phyloP scores from a whole-genome alignment of 2,797 vertebrate genomes.

The Pygocentrus nattereri region DNA sequence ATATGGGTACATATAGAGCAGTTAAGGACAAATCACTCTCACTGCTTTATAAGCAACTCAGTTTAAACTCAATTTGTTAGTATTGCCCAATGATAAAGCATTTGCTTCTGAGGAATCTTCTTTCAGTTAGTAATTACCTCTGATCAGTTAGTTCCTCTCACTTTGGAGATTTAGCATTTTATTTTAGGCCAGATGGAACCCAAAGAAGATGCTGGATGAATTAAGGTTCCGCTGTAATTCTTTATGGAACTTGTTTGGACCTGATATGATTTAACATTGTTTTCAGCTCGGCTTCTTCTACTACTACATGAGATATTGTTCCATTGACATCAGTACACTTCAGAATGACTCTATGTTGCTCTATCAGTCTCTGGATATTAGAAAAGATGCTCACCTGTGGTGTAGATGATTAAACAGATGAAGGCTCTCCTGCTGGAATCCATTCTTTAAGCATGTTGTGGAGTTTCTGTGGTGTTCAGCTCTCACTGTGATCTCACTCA shows the following conservation, averaged over 20 bases:
- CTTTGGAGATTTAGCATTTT: too few relatives aligned
- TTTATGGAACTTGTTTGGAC: too few relatives aligned
- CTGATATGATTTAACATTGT: too few relatives aligned
- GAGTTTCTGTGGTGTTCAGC: neutral
- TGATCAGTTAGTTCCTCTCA: neutral
- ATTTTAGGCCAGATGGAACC: too few relatives aligned
- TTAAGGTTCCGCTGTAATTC: too few relatives aligned
- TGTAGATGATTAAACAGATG: neutral
- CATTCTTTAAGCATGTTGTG: neutral
- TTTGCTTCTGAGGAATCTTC: neutral
- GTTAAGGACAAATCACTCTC: too few relatives aligned
- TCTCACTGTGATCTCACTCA: neutral
- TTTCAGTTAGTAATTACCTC: neutral
- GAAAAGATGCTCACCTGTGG: neutral
- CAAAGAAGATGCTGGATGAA: too few relatives aligned
- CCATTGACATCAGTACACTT: neutral
- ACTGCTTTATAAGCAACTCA: too few relatives aligned
- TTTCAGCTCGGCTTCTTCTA: too few relatives aligned
- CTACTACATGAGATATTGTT: neutral
- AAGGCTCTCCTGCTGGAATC: neutral
- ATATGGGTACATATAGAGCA: too few relatives aligned
- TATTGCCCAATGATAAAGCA: neutral
- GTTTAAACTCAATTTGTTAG: too few relatives aligned
- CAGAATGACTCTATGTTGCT: too few relatives aligned
- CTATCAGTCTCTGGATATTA: neutral